Percentiles rank a stretch among this genome's conserved stretches.
phyloP scores from a whole-genome alignment of 2,797 vertebrate genomes.

The Cichlasoma orientale region DNA sequence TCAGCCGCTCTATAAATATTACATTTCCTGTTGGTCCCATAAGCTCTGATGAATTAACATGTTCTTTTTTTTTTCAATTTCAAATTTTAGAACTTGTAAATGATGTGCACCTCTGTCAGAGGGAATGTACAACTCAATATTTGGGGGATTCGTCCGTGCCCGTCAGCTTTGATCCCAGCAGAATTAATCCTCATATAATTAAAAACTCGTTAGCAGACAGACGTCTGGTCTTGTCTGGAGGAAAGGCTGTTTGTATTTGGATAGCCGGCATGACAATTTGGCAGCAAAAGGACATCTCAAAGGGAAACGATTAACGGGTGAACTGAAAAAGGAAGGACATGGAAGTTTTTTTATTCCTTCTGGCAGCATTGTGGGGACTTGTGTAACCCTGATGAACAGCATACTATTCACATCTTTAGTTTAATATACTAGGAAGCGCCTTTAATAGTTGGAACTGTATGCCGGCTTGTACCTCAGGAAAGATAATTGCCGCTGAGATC shows the following conservation, averaged over 20 bases:
- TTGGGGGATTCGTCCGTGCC: slow-evolving; percentile 31
- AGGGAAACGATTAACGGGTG: background rate
- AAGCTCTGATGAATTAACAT: background rate
- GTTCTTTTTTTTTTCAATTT: slow-evolving; percentile 16
- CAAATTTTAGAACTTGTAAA: slow-evolving; percentile 7
- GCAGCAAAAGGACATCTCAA: slow-evolving; percentile 25
- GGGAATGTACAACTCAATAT: slow-evolving; percentile 30
- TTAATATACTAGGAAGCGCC: background rate
- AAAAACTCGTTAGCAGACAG: slow-evolving; percentile 57
- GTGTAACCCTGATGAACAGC: background rate
- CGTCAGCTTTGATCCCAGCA: slow-evolving; percentile 49
- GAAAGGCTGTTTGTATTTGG: slow-evolving; percentile 29
- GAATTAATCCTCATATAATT: slow-evolving; percentile 66
- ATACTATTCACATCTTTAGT: background rate
- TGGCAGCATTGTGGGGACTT: background rate
- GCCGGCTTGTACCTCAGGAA: slow-evolving; percentile 20
- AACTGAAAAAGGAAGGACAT: background rate
- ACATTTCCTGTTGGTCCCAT: background rate
- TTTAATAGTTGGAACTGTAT: background rate
- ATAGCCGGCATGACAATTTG: slow-evolving; percentile 29
- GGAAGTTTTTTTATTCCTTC: background rate
- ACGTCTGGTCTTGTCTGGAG: slow-evolving; percentile 45
- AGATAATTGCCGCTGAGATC: slow-evolving; percentile 65
- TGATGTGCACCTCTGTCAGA: slow-evolving; percentile 2
- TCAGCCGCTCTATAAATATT: background rate